Conservation (phyloP, 2,888 invertebrate genomes). For the Octodonta nipae region DNA sequence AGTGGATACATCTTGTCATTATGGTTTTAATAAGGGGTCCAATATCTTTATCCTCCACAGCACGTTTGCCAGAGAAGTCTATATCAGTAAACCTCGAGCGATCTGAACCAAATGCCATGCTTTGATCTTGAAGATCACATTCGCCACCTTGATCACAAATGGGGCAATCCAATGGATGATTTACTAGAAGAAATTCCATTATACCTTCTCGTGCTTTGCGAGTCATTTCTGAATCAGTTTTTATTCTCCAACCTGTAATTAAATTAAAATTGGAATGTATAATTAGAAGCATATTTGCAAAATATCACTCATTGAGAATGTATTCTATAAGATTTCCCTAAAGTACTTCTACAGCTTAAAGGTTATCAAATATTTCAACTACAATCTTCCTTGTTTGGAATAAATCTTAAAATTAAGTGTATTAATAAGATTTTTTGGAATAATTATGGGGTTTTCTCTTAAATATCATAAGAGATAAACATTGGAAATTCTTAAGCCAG, state of each 20-base stretch:
- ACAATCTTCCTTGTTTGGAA: no score
- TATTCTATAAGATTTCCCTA: no score
- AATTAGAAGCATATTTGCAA: neutral
- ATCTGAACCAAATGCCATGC: constrained; percentile 96
- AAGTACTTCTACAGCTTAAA: no score
- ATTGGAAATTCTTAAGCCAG: no score
- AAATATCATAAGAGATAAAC: no score
- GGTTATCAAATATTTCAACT: no score
- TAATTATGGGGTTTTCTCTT: no score
- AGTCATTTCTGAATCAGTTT: constrained; percentile 89
- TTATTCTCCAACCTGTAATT: constrained; percentile 77
- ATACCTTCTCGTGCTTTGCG: constrained; percentile 66
- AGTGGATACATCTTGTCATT: constrained; percentile 99
- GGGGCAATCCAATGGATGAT: constrained; percentile 97
- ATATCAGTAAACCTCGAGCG: constrained; percentile 88
- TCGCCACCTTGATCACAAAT: constrained; percentile 98
- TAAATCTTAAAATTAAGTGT: no score
- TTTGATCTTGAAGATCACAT: constrained; percentile 93
- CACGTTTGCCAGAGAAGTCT: constrained; percentile 80
- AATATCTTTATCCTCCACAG: constrained; percentile 97
- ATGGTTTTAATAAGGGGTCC: constrained; percentile 96
- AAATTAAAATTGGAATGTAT: constrained; percentile 3
- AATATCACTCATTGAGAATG: neutral
- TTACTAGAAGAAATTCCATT: constrained; percentile 97
- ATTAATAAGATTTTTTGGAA: no score